A percentile compares a stretch with the other conserved stretches of the same genome.
phyloP scores from a whole-genome alignment of 64 coral and sea anemone genomes.

The Pocillopora verrucosa region DNA sequence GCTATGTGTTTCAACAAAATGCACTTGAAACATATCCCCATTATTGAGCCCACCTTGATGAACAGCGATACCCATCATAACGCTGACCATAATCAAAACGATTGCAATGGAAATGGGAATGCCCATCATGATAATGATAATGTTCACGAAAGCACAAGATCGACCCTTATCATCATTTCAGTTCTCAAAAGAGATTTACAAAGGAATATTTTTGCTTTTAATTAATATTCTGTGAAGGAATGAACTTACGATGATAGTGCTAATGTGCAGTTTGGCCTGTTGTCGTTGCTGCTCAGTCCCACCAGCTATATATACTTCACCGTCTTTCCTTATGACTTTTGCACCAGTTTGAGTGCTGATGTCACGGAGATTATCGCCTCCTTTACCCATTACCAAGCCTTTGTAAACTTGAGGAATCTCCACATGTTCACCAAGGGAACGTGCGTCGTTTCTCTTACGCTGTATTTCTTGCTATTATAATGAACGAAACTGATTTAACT shows the following conservation, averaged over 20 bases:
- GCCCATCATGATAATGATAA: no score
- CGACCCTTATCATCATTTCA: no score
- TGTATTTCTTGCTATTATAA: neutral
- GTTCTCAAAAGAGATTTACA: neutral
- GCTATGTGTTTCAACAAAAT: no score
- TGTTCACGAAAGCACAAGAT: no score
- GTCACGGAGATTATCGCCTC: neutral
- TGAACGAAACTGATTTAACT: neutral
- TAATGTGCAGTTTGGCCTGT: neutral
- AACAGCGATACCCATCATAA: no score
- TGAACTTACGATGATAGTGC: neutral
- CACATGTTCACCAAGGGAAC: neutral
- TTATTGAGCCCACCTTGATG: no score
- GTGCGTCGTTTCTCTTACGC: neutral
- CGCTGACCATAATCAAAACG: no score
- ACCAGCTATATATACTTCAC: neutral
- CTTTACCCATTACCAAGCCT: neutral
- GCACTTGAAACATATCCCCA: no score
- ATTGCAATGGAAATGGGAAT: no score
- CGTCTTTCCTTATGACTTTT: neutral
- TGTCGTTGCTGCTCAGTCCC: slow-evolving; percentile 4
- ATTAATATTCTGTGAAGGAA: neutral
- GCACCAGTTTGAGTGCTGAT: slow-evolving; percentile 2
- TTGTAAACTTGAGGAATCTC: slow-evolving; percentile 6
- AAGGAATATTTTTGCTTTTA: neutral